Conservation (phyloP, 2,113 vertebrate species). For the Bubo blakistoni region DNA sequence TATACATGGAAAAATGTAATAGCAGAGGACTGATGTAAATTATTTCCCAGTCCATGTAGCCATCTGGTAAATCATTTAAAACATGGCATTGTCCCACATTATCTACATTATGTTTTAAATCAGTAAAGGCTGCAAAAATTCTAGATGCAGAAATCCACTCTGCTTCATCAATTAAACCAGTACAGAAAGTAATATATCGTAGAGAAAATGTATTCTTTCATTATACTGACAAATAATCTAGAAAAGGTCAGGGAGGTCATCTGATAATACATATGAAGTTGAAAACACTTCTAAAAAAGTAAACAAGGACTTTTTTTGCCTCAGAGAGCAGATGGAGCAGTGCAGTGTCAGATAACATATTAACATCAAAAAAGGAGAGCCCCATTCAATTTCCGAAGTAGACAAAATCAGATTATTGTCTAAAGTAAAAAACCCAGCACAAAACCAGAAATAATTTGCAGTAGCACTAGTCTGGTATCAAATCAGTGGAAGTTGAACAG, state of each 20-base stretch:
- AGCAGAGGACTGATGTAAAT: neutral
- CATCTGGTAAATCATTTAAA: conserved; percentile 15
- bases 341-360: neutral
- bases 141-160: neutral
- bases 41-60: neutral
- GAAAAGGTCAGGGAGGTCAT: neutral
- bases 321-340: neutral
- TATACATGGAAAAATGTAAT: neutral
- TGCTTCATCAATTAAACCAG: neutral
- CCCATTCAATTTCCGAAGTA: neutral
- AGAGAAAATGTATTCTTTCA: neutral
- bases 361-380: neutral
- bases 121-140: neutral
- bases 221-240: neutral
- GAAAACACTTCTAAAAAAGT: neutral
- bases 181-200: neutral
- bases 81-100: neutral
- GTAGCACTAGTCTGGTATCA: neutral
- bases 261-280: neutral
- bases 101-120: neutral
- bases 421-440: neutral
- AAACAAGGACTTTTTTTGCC: neutral
- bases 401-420: neutral
- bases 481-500: neutral
- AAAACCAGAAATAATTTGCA: neutral